Percentiles rank a stretch among this genome's conserved stretches.
Conservation (phyloP, 2,888 invertebrate genomes). For the Epirrhoe tristata region DNA sequence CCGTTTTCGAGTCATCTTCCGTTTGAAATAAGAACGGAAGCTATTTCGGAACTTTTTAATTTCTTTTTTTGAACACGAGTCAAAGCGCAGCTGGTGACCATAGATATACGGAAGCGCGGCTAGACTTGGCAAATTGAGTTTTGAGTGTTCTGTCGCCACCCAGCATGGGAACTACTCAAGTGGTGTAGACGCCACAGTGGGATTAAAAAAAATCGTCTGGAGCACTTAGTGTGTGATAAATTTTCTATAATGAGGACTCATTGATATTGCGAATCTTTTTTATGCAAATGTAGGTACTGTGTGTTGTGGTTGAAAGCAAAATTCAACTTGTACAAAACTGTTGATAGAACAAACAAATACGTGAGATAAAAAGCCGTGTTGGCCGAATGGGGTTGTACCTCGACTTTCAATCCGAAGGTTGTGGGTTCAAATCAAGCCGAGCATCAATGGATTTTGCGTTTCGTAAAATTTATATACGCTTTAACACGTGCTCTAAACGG, state of each 20-base stretch:
- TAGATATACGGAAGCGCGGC: constrained; percentile 70
- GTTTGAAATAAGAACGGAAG: constrained; percentile 45
- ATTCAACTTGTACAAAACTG: background rate
- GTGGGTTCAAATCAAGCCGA: too few relatives aligned
- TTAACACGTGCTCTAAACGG: too few relatives aligned
- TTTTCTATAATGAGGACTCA: constrained; percentile 61
- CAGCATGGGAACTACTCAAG: constrained; percentile 58
- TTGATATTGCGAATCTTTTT: constrained; percentile 46
- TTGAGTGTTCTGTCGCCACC: constrained; percentile 83
- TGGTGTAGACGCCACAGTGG: constrained; percentile 66
- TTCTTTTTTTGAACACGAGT: constrained; percentile 41
- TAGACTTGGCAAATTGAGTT: constrained; percentile 81
- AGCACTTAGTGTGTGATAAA: constrained; percentile 71
- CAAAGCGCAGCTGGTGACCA: constrained; percentile 45
- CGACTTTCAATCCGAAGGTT: too few relatives aligned
- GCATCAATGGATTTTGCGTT: too few relatives aligned
- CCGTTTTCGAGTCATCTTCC: constrained; percentile 39
- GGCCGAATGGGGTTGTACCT: too few relatives aligned
- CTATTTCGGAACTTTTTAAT: constrained; percentile 41
- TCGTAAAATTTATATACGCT: too few relatives aligned
- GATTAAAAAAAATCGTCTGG: constrained; percentile 61
- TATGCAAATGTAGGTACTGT: constrained; percentile 24
- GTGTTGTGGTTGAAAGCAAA: background rate
- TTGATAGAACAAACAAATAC: too few relatives aligned
- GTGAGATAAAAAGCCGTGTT: too few relatives aligned